Evolutionary conservation across 2,797 vertebrate genomes (phyloP), one percentile per base, ranked within the genome.

Genomic region (Amblyraja radiata): DNA sequence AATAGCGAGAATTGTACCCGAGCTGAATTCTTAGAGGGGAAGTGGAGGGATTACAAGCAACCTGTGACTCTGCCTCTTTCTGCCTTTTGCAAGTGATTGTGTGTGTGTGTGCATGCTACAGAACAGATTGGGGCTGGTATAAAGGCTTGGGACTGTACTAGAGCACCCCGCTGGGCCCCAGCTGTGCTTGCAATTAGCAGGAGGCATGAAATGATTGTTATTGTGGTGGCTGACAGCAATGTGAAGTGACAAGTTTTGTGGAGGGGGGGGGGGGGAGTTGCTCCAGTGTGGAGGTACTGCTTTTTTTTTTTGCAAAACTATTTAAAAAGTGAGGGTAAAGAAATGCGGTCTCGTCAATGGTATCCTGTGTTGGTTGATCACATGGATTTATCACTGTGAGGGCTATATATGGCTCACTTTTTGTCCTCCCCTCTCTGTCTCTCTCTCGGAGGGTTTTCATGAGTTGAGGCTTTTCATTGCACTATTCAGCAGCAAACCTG

Each of bases 141-240:
- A 96, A 97, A 96, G 96, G 95, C 97, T 96, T 97, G 96, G 96
- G 96, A 97, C 96, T 97, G 97, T 97, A 96, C 96, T 97, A 97
- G 96, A 96, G 96, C 95, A 95, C 97, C 98, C 98, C 95, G 98
- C 98, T 98, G 98, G 97, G 98, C 97, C 97, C 99, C 99, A 99
- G 98, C 99, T 99, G 98, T 99, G 98, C 97, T 97, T 97, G 97
- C 98, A 99, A 99, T 99, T 99, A 99, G 98, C 98, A 97, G 98
- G 97, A 98, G 97, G 98, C 98, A 97, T 97, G 97, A 97, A 98
- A 99, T 98, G 98, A 98, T 98, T 98, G 98, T 98, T 98, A 98
- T 97, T 98, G 97, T 97, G 97, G 96, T 97, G 96, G 96, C 97
- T 97, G 98, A 99, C 98, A 97, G 98, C 98, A 97, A 99, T 98